Base-by-base conservation (phyloP, 2,888 invertebrate species). In the Chalcis sispes region DNA sequence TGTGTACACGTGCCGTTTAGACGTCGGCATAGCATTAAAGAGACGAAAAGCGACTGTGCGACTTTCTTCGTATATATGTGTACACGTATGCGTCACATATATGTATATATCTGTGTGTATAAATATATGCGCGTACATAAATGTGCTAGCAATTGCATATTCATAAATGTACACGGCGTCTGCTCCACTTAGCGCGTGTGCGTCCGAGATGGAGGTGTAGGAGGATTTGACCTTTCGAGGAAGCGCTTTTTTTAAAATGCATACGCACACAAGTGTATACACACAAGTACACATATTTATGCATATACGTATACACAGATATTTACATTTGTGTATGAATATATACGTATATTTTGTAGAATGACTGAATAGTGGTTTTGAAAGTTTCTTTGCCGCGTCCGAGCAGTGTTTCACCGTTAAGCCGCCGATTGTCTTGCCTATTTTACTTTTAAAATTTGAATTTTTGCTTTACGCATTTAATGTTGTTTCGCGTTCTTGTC, bases 161-260 rank as follows among this genome's bases (percentile, higher is more conserved):
- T 85, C 85, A 84, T 85, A 84, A n/a, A 56, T 66, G 62, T 72
- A 18, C 73, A 79, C 80, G 80, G 79, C n/a, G n/a, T n/a, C n/a
- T 83, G 83, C 81, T 83, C 84, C 81, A 83, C 81, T 83, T 82
- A 78, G 77, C 64, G 20, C 4, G 13, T n/a, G n/a, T n/a, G n/a
- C n/a, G n/a, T n/a, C n/a, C n/a, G n/a, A n/a, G n/a, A 5, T 2
- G 23, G 67, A 76, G 80, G 84, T 84, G 85, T 85, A 84, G 85
- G 85, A 84, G 84, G 85, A 85, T 73, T 70, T 72, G 72, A 77
- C 69, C 77, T 65, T 65, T 72, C 83, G 83, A 81, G 82, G 59
- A 72, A 61, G 62, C 48, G 61, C 54, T 27, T 76, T n/a, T n/a
- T n/a, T 52, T 59, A 29, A 54, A 62, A 74, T 66, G 27, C 61